These are phyloP conservation scores for Nerophis ophidion DNA, from an alignment of 2,113 vertebrate species.

Conservation along the genomic window DNA sequence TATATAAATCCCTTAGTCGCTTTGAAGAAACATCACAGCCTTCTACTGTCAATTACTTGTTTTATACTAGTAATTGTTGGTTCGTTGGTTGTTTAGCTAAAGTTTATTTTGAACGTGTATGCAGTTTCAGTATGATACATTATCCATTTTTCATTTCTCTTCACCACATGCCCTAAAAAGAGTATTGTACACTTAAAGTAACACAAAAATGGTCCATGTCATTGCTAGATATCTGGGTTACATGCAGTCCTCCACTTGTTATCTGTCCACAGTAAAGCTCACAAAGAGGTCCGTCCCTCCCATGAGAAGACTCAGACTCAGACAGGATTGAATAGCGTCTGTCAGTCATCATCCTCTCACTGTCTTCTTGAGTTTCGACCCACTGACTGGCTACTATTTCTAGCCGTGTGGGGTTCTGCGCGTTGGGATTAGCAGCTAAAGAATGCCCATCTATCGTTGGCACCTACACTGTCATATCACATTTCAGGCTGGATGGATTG, in stretches of 20 bases:
- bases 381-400: slow-evolving; percentile 24
- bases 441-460: slow-evolving; percentile 19
- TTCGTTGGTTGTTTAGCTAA: no score
- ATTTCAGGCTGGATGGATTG: slow-evolving; percentile 2
- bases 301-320: slow-evolving; percentile 7
- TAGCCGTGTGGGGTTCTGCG: slow-evolving; percentile 7
- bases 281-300: slow-evolving; percentile 14
- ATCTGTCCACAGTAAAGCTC: slow-evolving; percentile 7
- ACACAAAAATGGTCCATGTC: not conserved
- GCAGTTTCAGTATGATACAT: no score
- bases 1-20: no score
- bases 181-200: not conserved
- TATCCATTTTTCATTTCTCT: no score
- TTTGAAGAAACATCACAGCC: no score
- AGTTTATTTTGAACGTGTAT: no score
- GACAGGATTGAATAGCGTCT: slow-evolving; percentile 37
- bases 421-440: not conserved
- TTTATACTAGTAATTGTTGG: no score
- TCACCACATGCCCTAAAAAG: no score
- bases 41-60: no score
- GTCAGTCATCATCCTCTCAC: slow-evolving; percentile 13
- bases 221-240: slow-evolving; percentile 1
- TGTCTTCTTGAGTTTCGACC: slow-evolving; percentile 42
- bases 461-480: slow-evolving; percentile 21
- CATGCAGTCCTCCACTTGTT: slow-evolving; percentile 2